phyloP scores from a whole-genome alignment of 2,888 invertebrate species.

The Cynaeus angustus region DNA sequence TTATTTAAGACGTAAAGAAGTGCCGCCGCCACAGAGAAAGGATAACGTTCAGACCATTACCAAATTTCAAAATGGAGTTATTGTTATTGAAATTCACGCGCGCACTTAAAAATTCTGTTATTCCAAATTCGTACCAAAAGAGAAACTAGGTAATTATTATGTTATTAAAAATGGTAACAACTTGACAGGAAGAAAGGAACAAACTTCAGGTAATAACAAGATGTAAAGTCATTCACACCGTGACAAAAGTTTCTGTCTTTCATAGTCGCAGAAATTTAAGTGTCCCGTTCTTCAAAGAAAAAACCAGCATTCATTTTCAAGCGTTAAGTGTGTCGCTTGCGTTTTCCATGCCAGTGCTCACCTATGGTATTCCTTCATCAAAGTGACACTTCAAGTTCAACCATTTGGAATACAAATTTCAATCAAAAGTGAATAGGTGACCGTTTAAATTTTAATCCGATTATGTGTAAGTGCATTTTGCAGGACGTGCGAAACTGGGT shows the following conservation, averaged over 20 bases:
- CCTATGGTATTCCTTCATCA: constrained; percentile 45
- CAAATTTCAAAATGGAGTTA: constrained; percentile 21
- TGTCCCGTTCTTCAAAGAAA: constrained; percentile 14
- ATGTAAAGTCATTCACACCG: constrained; percentile 20
- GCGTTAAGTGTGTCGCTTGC: constrained; percentile 47
- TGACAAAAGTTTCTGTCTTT: constrained; percentile 22
- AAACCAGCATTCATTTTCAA: constrained; percentile 25
- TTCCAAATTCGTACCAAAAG: too few species aligned
- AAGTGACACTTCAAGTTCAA: constrained; percentile 61
- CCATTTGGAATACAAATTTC: constrained; percentile 61
- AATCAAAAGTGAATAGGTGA: constrained; percentile 53
- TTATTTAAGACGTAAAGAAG: constrained; percentile 50
- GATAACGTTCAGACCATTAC: constrained; percentile 34
- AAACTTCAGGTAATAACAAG: background rate
- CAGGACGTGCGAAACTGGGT: constrained; percentile 26
- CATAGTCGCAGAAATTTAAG: constrained; percentile 16
- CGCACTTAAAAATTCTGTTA: too few species aligned
- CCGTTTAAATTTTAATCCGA: constrained; percentile 60
- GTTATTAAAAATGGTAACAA: background rate
- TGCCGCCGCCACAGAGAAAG: constrained; percentile 31
- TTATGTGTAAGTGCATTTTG: constrained; percentile 48
- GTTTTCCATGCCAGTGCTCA: constrained; percentile 47
- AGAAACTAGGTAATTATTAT: background rate
- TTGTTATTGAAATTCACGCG: constrained; percentile 3
- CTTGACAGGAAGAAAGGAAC: background rate